These are phyloP conservation scores for Apogon hyalosoma DNA, from an alignment of 2,797 vertebrate species.

Conservation along the genomic window DNA sequence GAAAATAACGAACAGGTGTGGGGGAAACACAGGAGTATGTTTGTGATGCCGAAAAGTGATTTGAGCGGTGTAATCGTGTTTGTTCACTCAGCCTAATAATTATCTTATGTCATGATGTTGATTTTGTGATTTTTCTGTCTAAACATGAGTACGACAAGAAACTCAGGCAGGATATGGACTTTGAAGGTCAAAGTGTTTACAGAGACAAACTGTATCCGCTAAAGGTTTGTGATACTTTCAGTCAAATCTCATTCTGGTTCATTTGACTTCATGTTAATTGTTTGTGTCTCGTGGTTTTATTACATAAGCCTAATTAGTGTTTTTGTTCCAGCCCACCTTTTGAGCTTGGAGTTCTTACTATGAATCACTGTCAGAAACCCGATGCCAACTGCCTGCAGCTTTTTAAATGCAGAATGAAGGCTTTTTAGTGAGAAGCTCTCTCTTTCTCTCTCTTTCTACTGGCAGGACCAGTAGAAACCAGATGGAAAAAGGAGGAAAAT, in stretches of 20 bases:
- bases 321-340: constrained; percentile 38
- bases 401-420: constrained; percentile 37
- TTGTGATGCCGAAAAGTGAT: constrained; percentile 29
- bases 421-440: constrained; percentile 34
- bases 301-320: constrained; percentile 29
- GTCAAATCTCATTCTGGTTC: constrained; percentile 12
- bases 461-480: constrained; percentile 59
- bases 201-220: constrained; percentile 15
- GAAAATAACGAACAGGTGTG: constrained; percentile 40
- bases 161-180: constrained; percentile 12
- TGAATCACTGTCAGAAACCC: constrained; percentile 41
- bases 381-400: constrained; percentile 9
- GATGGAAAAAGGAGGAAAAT: constrained; percentile 63
- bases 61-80: constrained; percentile 29
- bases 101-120: constrained; percentile 25
- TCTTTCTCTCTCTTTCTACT: constrained; percentile 19
- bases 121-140: constrained; percentile 26
- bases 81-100: constrained; percentile 57
- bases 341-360: constrained; percentile 24
- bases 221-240: constrained; percentile 20
- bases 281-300: constrained; percentile 28
- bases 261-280: constrained; percentile 34
- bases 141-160: not conserved
- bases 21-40: constrained; percentile 5
- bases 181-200: constrained; percentile 17